These are phyloP conservation scores for Eupeodes latifasciatus DNA, from an alignment of 2,888 invertebrate genomes.

Conservation along the genomic window DNA sequence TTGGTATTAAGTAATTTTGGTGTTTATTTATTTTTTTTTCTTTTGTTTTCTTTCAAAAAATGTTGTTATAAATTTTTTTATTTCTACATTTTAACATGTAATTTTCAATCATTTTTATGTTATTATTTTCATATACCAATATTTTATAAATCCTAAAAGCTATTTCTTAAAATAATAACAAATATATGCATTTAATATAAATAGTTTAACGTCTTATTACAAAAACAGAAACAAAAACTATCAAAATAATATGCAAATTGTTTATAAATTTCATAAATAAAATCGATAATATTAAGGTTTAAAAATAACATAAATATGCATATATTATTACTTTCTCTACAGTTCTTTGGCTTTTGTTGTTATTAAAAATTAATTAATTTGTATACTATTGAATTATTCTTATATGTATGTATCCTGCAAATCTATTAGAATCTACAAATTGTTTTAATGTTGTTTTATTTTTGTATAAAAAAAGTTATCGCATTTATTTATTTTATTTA, in stretches of 20 bases:
- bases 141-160: constrained; percentile 62
- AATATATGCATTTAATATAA: constrained; percentile 44
- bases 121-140: constrained; percentile 13
- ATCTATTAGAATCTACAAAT: constrained; percentile 50
- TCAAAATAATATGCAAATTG: constrained; percentile 2
- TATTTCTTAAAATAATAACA: constrained; percentile 61
- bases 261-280: constrained; percentile 10
- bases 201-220: constrained; percentile 43
- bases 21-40: constrained; percentile 26
- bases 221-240: neutral
- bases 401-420: constrained; percentile 33
- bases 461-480: constrained; percentile 63
- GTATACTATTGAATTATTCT: constrained; percentile 11
- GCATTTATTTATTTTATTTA: constrained; percentile 39
- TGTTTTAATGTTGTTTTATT: constrained; percentile 34
- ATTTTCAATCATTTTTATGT: constrained; percentile 38
- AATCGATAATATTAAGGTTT: neutral
- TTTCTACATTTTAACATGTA: constrained; percentile 72
- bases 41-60: constrained; percentile 37
- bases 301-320: constrained; percentile 18
- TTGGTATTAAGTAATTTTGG: constrained; percentile 44
- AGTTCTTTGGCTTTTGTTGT: constrained; percentile 66
- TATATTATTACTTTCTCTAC: constrained; percentile 4
- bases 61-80: constrained; percentile 40
- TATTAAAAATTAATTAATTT: constrained; percentile 20